A percentile compares a stretch with the other conserved stretches of the same genome.
Evolutionary conservation across 2,888 invertebrate genomes (phyloP).

Genomic region (Xestia sexstrigata): DNA sequence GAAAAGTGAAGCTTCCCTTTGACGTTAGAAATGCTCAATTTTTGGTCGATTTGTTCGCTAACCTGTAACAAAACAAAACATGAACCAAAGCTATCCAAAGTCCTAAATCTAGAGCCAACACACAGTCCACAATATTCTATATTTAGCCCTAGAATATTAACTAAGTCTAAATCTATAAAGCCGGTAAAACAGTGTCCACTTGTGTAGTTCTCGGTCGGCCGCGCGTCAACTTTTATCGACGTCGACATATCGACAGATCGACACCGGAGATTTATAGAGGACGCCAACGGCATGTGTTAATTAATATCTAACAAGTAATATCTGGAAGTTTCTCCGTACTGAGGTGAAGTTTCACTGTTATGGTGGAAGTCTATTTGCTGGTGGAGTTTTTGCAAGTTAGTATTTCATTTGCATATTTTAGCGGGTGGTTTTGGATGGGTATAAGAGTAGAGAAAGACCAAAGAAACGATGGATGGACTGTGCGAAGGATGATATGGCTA

Average conservation of each 20-base stretch:
- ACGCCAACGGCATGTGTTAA: conserved; percentile 83
- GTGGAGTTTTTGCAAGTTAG: conserved; percentile 5
- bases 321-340: conserved; percentile 59
- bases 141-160: conserved; percentile 58
- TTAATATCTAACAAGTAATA: conserved; percentile 81
- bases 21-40: background rate
- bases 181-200: conserved; percentile 63
- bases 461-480: background rate
- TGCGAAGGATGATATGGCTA: background rate
- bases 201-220: conserved; percentile 61
- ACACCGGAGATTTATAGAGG: conserved; percentile 84
- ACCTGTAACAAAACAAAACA: conserved; percentile 3
- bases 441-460: background rate
- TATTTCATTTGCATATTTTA: background rate
- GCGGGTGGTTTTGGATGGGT: background rate
- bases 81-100: background rate
- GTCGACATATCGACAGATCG: conserved; percentile 79
- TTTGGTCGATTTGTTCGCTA: background rate
- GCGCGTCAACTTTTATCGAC: conserved; percentile 73
- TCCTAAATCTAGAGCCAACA: conserved; percentile 23
- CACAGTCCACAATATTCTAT: conserved; percentile 34
- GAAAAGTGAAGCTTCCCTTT: background rate
- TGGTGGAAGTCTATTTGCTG: conserved; percentile 25
- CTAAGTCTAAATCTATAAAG: conserved; percentile 48
- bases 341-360: conserved; percentile 51